Evolutionary conservation across 2,888 invertebrate species (phyloP), one percentile per base, ranked within the genome.

Genomic region (Drosophila emarginata): DNA sequence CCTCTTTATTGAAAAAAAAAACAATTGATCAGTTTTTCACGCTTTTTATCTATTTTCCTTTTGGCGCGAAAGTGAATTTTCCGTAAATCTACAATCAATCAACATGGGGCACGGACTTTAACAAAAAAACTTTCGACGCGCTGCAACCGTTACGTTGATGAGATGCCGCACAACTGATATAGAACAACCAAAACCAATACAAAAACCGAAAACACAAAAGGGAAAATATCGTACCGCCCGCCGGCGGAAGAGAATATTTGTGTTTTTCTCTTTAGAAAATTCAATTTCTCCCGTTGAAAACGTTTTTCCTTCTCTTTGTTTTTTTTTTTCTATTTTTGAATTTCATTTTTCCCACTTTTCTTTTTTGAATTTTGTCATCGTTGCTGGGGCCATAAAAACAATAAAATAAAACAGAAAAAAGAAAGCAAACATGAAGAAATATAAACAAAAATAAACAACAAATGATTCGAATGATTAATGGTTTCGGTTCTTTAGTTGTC

Each of bases 401-500:
- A 26, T 54, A 53, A 50, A 58, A 66, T 71, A 71, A 62, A 54
- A 50, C 65, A 68, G 45, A 65, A 78, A 76, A 82, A 72, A 56
- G 80, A 75, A 36, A 68, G 71, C 54, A 61, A 50, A 36, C 54
- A 68, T 57, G 45, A 45, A 11, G 14, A 45, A 45, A 45, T 45
- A 64, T 50, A 72, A 64, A 68, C 56, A 65, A 78, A 76, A 82
- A 87, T 74, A 85, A 82, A 73, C 65, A 88, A 77, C 40, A 69
- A 74, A 72, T 60, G 63, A 50, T 52, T 52, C 54, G 65, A 76
- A 70, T 84, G 88, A 84, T 88, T 87, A 76, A 84, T 84, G 88
- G 69, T 66, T 54, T 45, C 45, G 50, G 60, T 58, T 61, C 73
- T 58, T 61, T 62, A 28, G 67, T 69, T 63, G 69, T 70, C 64